Conservation (phyloP, 2,113 vertebrate genomes). For the Limnothrissa miodon region DNA sequence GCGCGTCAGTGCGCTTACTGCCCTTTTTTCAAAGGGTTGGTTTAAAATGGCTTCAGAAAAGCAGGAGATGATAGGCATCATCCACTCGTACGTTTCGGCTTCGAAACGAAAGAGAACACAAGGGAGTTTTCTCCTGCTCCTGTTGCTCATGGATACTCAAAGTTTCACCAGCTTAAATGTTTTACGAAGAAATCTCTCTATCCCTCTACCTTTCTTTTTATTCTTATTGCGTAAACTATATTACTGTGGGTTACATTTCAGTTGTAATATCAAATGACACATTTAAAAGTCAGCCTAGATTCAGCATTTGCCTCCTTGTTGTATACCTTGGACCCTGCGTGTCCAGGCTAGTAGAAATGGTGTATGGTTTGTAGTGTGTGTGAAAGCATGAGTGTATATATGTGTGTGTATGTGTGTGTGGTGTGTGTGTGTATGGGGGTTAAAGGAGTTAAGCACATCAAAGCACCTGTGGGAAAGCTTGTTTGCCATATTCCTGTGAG, state of each 20-base stretch:
- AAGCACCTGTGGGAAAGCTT: conserved; percentile 66
- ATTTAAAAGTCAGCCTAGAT: background rate
- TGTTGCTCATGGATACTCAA: too few relatives aligned
- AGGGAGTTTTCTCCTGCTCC: too few relatives aligned
- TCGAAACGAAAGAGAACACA: too few relatives aligned
- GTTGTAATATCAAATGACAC: background rate
- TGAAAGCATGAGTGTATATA: background rate
- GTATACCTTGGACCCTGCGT: too few relatives aligned
- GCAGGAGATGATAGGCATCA: too few relatives aligned
- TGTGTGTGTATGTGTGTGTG: conserved; percentile 3
- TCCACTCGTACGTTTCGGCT: too few relatives aligned
- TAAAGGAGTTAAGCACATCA: conserved; percentile 65
- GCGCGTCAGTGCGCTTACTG: too few relatives aligned
- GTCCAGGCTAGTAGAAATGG: background rate
- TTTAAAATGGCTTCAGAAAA: too few relatives aligned
- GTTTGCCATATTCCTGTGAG: conserved; percentile 81
- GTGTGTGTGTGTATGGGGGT: conserved; percentile 31
- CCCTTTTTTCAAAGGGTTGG: too few relatives aligned
- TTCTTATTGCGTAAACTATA: background rate
- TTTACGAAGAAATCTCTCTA: background rate
- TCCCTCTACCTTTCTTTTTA: background rate
- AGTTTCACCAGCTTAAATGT: background rate
- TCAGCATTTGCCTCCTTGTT: background rate
- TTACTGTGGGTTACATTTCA: background rate
- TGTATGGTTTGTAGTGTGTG: background rate